Evolutionary conservation across 2,113 vertebrate genomes (phyloP), one percentile per base, ranked within the genome.

Genomic region (Euleptes europaea): DNA sequence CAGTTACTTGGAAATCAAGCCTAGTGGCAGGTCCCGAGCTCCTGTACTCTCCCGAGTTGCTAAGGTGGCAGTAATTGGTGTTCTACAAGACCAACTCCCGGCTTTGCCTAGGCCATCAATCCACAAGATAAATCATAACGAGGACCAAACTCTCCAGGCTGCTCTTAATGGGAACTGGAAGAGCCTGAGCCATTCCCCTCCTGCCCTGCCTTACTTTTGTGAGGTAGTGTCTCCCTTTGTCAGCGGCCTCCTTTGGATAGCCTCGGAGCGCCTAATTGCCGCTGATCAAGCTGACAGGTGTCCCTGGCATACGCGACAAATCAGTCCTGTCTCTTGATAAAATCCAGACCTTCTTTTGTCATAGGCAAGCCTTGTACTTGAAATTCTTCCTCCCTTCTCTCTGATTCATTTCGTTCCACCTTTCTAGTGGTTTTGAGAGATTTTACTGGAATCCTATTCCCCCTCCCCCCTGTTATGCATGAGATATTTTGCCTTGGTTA

Each of bases 261-360:
- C 86, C 66, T 89, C 81, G 31, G 49, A 35, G 89, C 40, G 8
- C 85, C 85, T 93, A 91, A 94, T 77, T 88, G 90, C 13, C n/a
- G 78, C 84, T 33, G 4, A 5, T 70, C 4, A 74, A 81, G 72
- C 3, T 84, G 90, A 87, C 84, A 83, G 90, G 54, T 86, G 89
- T 89, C 77, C 80, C 80, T 80, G 89, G 88, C 71, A 85, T 65
- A 0, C 26, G 65, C 44, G 6, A 81, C 21, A 66, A 66, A 83
- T 88, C 80, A 70, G 87, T 83, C 92, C 84, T 67, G 35, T 85
- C 81, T 80, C 84, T 83, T 90, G 86, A 88, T 77, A 84, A 87
- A 84, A 82, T 38, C 4, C 87, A 87, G 91, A 66, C 71, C 54
- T 92, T 40, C 33, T 82, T 35, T 88, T 89, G 82, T 90, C 91